Base-by-base conservation (phyloP, 2,888 invertebrate species). In the Beris chalybata region DNA sequence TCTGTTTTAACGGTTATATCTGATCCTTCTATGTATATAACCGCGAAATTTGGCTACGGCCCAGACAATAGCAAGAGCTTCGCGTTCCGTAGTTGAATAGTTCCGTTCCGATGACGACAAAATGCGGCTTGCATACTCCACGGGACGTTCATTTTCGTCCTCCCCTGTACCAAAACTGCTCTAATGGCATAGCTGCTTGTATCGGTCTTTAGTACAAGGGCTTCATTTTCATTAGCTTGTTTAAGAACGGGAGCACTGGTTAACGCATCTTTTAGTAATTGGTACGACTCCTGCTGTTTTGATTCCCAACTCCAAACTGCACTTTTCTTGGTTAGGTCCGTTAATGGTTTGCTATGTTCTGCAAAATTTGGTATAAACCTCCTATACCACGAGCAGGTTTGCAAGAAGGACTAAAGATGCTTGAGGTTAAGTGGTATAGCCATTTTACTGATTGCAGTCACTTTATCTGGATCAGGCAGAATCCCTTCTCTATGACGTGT, bases 281-380 rank as follows among this genome's bases (percentile, higher is more conserved):
- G n/a, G n/a, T n/a, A n/a, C n/a, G n/a, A n/a, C n/a, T n/a, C n/a
- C n/a, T n/a, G n/a, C n/a, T n/a, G n/a, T n/a, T n/a, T n/a, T n/a
- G n/a, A n/a, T n/a, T n/a, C n/a, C n/a, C n/a, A 76, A 4, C 22
- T 32, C 74, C 76, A 76, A 0, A 54, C 0, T 12, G 70, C 55
- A 6, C 65, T 69, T 38, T 79, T 77, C 11, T 69, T 72, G 0
- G 75, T 75, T 0, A 77, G 64, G 3, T 58, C 29, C 0, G 74
- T 75, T 11, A 77, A 45, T 4, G 77, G 77, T 61, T 72, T 68
- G 0, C 75, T 72, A 0, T 74, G 71, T 15, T 58, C 57, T 4
- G 61, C 68, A 63, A 68, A 70, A 48, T 68, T 31, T 29, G 61
- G 56, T 7, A 71, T 69, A 56, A 71, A 71, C 3, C 68, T 50